Percentiles rank a stretch among this genome's conserved stretches.
Evolutionary conservation across 2,113 vertebrate genomes (phyloP).

Genomic region (Equus quagga): DNA sequence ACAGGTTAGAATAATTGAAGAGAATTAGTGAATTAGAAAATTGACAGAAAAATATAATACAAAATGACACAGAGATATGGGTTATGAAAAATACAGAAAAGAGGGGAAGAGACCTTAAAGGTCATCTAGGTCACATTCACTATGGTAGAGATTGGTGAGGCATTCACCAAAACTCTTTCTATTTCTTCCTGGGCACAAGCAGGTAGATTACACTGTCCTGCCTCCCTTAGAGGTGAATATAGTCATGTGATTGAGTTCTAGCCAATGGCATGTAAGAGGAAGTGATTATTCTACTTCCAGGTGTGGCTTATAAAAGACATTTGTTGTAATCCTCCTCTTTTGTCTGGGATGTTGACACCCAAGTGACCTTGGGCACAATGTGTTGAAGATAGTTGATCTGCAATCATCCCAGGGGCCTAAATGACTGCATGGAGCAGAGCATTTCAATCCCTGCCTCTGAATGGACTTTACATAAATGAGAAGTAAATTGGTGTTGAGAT

Average conservation of each 20-base stretch:
- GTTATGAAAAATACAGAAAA: neutral
- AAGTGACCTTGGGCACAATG: neutral
- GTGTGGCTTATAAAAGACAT: neutral
- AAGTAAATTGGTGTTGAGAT: neutral
- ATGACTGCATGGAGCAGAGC: neutral
- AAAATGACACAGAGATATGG: neutral
- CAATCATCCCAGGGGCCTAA: neutral
- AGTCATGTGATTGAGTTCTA: neutral
- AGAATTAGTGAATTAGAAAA: neutral
- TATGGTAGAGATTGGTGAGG: neutral
- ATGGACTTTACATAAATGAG: neutral
- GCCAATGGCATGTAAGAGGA: neutral
- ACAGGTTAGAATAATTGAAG: neutral
- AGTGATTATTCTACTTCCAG: neutral
- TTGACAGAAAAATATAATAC: neutral
- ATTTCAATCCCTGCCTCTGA: neutral
- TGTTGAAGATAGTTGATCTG: neutral
- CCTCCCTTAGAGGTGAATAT: neutral
- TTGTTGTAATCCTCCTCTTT: neutral
- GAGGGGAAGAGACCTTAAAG: neutral
- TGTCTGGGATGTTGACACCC: neutral
- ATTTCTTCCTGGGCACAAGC: neutral
- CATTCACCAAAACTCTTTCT: neutral
- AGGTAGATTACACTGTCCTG: neutral
- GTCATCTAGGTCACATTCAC: neutral